Conservation (phyloP, 2,113 vertebrate species). For the Hypocryptadius cinnamomeus region DNA sequence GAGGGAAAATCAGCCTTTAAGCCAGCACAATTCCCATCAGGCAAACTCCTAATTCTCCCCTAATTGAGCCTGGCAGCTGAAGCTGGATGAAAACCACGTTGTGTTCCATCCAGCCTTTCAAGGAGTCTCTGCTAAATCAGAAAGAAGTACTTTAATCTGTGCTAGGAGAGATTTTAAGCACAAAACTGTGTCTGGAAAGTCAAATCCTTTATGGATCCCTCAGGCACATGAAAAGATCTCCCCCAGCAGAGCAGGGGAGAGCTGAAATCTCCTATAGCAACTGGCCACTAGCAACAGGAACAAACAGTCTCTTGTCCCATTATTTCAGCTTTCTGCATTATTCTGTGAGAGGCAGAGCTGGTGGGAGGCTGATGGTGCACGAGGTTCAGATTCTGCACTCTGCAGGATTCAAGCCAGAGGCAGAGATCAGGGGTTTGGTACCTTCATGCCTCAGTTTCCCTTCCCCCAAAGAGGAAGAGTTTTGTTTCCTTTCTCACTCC, state of each 20-base stretch:
- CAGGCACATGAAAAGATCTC: background rate
- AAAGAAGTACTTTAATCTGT: slow-evolving; percentile 29
- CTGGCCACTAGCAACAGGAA: background rate
- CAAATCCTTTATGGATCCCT: slow-evolving; percentile 11
- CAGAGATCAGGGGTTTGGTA: background rate
- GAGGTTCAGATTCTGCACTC: background rate
- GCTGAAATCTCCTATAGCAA: slow-evolving; percentile 7
- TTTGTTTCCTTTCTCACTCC: background rate
- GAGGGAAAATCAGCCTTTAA: background rate
- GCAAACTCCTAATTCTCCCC: background rate
- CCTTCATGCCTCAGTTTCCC: background rate
- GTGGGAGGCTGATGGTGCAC: background rate
- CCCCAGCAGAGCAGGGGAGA: background rate
- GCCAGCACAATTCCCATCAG: background rate
- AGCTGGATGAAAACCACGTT: background rate
- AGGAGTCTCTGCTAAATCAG: slow-evolving; percentile 17
- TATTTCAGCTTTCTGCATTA: background rate
- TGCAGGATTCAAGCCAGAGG: background rate
- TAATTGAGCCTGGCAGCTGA: slow-evolving; percentile 26
- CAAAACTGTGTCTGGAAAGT: slow-evolving; percentile 5
- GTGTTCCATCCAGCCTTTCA: background rate
- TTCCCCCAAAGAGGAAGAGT: background rate
- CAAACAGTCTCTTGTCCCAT: background rate
- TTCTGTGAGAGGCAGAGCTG: background rate
- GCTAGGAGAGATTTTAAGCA: slow-evolving; percentile 7